Base-by-base conservation (phyloP, 2,888 invertebrate species). In the Carpatolechia fugitivella region DNA sequence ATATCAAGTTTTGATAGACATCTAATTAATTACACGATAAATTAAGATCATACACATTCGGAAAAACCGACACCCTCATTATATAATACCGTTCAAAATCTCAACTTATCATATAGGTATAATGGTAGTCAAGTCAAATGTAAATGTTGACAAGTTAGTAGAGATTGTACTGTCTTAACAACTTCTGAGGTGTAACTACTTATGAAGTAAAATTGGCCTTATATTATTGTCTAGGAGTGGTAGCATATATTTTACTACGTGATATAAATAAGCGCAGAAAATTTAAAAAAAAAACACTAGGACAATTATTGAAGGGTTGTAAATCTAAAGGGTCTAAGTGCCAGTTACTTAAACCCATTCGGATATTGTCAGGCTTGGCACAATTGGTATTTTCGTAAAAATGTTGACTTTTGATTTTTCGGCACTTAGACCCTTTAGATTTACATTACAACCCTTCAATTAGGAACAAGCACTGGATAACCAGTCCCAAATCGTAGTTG, bases 1-100 rank as follows among this genome's bases (percentile, higher is more conserved):
- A 31, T 54, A 46, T 44, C 29, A 54, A 50, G 47, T 41, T 53
- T 13, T 50, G 38, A 40, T 20, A 49, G 20, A 49, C 36, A 31
- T 14, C 35, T 36, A 51, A 20, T 29, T 31, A 8, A 41, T 8
- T 4, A 41, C n/a, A 29, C 20, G 16, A 49, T 50, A 36, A 50
- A 50, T 50, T 50, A 49, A 50, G 50, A 24, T 36, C 24, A 13
- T 50, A 20, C 24, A 36, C 36, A n/a, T 14, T 50, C 16, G 20
- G 24, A 24, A 48, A 48, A 47, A 40, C 40, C 13, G 47, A 35
- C 48, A 35, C 33, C 30, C 18, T 14, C 36, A 24, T 13, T 5
- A 36, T 48, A 14, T 20, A 36, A n/a, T 31, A 50, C 35, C 36
- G 6, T n/a, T 36, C 38, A 16, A 50, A 50, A 35, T 44, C 24